Percentiles rank a stretch among this genome's conserved stretches.
These are phyloP conservation scores for Temnothorax unifasciatus DNA, from an alignment of 2,888 invertebrate genomes.

Conservation along the genomic window DNA sequence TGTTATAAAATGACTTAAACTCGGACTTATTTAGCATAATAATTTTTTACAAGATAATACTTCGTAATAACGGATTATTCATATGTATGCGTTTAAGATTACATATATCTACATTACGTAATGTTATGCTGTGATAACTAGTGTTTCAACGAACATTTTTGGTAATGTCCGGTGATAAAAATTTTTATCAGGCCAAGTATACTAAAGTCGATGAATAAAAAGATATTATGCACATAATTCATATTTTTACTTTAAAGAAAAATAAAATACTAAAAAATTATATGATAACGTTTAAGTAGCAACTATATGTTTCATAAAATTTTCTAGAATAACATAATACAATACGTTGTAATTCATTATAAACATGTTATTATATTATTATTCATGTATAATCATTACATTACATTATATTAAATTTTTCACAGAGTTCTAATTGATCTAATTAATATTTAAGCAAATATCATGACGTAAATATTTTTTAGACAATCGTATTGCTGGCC, in stretches of 20 bases:
- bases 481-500: too few species aligned
- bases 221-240: not conserved
- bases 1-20: not conserved
- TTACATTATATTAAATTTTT: not conserved
- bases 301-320: not conserved
- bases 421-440: not conserved
- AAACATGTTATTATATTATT: too few species aligned
- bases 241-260: not conserved
- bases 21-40: not conserved
- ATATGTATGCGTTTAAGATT: not conserved
- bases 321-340: not conserved
- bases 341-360: not conserved
- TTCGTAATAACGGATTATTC: not conserved
- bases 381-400: too few species aligned
- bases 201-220: not conserved
- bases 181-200: not conserved
- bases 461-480: not conserved
- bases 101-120: not conserved
- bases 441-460: not conserved
- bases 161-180: not conserved
- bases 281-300: not conserved
- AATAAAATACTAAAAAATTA: not conserved
- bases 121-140: not conserved
- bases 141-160: not conserved
- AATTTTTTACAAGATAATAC: not conserved